phyloP scores from a whole-genome alignment of 1,140 invertebrate species.

The Achatina immaculata region DNA sequence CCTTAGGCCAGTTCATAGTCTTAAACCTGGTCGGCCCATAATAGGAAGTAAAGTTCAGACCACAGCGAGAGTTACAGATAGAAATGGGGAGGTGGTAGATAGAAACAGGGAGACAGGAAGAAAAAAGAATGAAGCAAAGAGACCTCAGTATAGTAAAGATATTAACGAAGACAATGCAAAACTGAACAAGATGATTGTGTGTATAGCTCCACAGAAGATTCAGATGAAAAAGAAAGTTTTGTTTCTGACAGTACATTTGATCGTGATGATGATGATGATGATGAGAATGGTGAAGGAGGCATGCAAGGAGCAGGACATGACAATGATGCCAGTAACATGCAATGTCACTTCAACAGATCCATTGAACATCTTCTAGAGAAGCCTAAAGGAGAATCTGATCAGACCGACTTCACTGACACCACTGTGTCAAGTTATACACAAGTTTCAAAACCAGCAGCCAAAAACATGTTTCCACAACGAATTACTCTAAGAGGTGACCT shows the following conservation, averaged over 20 bases:
- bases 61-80: not conserved
- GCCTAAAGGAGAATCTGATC: not conserved
- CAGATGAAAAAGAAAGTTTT: slow-evolving; percentile 24
- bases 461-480: slow-evolving; percentile 36
- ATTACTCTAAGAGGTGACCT: slow-evolving; percentile 25
- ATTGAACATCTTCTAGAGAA: slow-evolving; percentile 3
- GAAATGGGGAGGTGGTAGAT: not conserved
- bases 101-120: not conserved
- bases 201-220: slow-evolving; percentile 21
- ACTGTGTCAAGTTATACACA: slow-evolving; percentile 56
- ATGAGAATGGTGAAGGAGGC: slow-evolving; percentile 2
- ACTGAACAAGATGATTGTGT: not conserved
- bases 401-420: not conserved
- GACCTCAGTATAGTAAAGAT: not conserved
- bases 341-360: slow-evolving; percentile 9
- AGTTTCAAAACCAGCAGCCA: slow-evolving; percentile 34
- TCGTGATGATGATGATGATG: slow-evolving; percentile 28
- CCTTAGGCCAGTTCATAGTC: slow-evolving; percentile 18
- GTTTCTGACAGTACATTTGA: slow-evolving; percentile 33
- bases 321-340: slow-evolving; percentile 16
- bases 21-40: not conserved
- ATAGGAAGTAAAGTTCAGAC: not conserved
- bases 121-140: not conserved
- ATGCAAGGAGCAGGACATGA: not conserved
- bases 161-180: slow-evolving; percentile 1